Percentiles rank a stretch among this genome's conserved stretches.
These are phyloP conservation scores for Papilio demoleus DNA, from an alignment of 2,888 invertebrate species.

Conservation along the genomic window DNA sequence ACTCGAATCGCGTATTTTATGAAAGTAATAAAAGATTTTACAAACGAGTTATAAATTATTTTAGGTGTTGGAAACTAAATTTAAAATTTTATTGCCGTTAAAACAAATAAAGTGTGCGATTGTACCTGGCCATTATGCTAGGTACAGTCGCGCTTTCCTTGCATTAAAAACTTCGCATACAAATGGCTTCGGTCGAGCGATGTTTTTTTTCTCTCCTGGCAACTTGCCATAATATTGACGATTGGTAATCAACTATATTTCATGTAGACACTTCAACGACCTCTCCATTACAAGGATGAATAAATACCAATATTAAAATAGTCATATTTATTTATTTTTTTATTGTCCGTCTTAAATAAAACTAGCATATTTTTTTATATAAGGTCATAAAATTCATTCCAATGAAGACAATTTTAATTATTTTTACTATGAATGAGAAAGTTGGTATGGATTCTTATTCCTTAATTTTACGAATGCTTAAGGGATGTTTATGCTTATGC, in stretches of 20 bases:
- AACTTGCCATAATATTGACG: conserved; percentile 61
- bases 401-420: too few relatives aligned
- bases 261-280: conserved; percentile 50
- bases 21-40: conserved; percentile 15
- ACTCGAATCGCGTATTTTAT: not conserved
- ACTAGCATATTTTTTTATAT: too few relatives aligned
- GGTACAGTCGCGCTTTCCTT: conserved; percentile 23
- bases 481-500: too few relatives aligned
- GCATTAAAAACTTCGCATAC: conserved; percentile 55
- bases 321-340: not conserved
- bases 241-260: conserved; percentile 63
- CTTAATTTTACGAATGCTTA: too few relatives aligned
- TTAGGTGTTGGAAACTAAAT: conserved; percentile 27
- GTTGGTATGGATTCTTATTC: too few relatives aligned
- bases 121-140: not conserved
- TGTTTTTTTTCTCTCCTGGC: conserved; percentile 61
- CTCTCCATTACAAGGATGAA: conserved; percentile 45
- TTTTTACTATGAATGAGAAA: too few relatives aligned
- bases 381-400: too few relatives aligned
- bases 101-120: conserved; percentile 14
- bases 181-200: conserved; percentile 55
- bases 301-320: conserved; percentile 34
- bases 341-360: not conserved
- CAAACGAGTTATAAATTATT: conserved; percentile 18
- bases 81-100: conserved; percentile 31